These are phyloP conservation scores for Pygoscelis antarcticus DNA, from an alignment of 2,113 vertebrate species.

Conservation along the genomic window DNA sequence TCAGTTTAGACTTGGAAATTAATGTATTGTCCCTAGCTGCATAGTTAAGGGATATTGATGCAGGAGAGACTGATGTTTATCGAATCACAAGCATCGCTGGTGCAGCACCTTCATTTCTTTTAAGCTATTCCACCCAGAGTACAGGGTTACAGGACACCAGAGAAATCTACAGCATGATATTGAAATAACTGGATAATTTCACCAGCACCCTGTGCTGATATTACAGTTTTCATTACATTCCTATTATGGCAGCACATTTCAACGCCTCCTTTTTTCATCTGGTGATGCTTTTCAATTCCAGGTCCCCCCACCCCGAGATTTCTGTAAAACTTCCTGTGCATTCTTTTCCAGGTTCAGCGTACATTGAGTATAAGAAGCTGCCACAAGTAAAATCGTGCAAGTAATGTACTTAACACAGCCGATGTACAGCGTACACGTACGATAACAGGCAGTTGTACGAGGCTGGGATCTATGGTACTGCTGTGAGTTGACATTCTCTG, in stretches of 20 bases:
- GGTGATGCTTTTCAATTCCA: background rate
- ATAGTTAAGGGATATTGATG: background rate
- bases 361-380: background rate
- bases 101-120: background rate
- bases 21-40: background rate
- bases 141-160: background rate
- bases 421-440: rapidly evolving
- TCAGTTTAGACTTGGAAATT: background rate
- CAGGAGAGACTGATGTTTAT: background rate
- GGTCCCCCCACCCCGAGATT: background rate
- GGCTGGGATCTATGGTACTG: background rate
- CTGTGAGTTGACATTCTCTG: background rate
- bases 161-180: background rate
- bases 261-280: background rate
- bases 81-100: background rate
- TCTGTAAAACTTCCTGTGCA: background rate
- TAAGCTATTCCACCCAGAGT: background rate
- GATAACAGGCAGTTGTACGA: rapidly evolving
- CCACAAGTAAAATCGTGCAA: background rate
- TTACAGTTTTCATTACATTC: background rate
- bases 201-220: background rate
- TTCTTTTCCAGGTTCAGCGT: background rate
- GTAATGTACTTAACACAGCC: background rate
- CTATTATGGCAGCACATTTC: background rate
- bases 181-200: background rate